Percentiles rank a stretch among this genome's conserved stretches.
These are phyloP conservation scores for Scaptomyza cyrtandrae DNA, from an alignment of 2,888 invertebrate species.

Conservation along the genomic window DNA sequence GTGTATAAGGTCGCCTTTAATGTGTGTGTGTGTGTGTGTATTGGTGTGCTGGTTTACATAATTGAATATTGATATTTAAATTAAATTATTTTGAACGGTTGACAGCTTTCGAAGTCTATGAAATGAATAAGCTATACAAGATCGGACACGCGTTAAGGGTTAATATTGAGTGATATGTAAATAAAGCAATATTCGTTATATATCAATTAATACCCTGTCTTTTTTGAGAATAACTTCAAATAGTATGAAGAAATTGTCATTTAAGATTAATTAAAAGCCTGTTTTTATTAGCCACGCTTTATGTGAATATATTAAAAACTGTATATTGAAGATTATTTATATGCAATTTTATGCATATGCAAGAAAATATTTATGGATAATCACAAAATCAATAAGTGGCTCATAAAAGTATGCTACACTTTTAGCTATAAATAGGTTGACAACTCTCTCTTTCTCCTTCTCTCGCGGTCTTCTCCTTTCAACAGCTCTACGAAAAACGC, in stretches of 20 bases:
- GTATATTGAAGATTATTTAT: too few species aligned
- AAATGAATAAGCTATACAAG: background rate
- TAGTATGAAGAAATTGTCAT: background rate
- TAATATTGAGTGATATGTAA: background rate
- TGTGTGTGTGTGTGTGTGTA: background rate
- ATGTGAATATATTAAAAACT: too few species aligned
- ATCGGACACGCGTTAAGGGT: background rate
- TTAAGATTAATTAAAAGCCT: background rate
- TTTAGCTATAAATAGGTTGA: background rate
- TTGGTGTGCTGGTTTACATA: conserved; percentile 13
- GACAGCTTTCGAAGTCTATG: background rate
- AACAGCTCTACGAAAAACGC: too few species aligned
- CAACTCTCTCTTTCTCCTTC: too few species aligned
- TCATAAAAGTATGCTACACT: conserved; percentile 15
- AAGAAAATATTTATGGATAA: background rate
- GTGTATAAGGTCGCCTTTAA: background rate
- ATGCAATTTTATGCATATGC: too few species aligned
- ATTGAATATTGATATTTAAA: conserved; percentile 47
- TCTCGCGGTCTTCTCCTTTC: too few species aligned
- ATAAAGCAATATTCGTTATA: background rate
- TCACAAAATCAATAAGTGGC: background rate
- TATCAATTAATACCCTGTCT: background rate
- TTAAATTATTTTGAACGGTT: conserved; percentile 20
- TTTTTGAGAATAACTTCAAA: too few species aligned
- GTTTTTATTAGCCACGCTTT: background rate